Evolutionary conservation across 2,113 vertebrate species (phyloP), one percentile per base, ranked within the genome.

Genomic region (Coregonus clupeaformis): DNA sequence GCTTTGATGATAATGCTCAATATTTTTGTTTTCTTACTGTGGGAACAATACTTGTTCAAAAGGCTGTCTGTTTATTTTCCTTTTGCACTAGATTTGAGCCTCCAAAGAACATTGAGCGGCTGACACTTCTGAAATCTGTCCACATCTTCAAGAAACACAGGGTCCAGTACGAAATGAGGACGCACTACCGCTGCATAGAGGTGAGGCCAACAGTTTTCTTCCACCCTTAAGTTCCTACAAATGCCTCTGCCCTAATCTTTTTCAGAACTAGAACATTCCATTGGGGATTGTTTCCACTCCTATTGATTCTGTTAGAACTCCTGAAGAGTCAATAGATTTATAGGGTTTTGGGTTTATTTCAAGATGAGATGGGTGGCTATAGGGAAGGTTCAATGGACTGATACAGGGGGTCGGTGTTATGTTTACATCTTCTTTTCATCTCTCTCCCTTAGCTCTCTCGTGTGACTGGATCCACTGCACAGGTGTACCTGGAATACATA

Each of bases 151-250:
- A 99, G 90, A 99, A 99, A 55, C 98, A 99, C 91, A 90, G 96
- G 83, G 98, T 97, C 68, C 98, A 99, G 86, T 99, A 99, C 88
- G 98, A 99, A 91, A 98, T 97, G 95, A 95, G 98, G 85, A 99
- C 98, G 1, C 93, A 97, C 78, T 97, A 95, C 79, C 64, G 93
- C 6, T 91, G 86, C 81, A 88, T 99, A 49, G 94, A 98, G 95
- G 98, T 98, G 85, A 91, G 87, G 32, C 47, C 18, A 69, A 25
- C 36, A 11, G 36, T 42, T 9, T 42, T 42, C 36, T 42, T 42
- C 36, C 36, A 42, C 36, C 36, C 0, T 42, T 42, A 42, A 42
- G 36, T 42, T 42, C 36, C 36, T 12, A 42, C 36, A 42, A 42
- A 42, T 42, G 36, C 36, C 9, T 42, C 36, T 36, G 1, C 36